Conservation (phyloP, 2,113 vertebrate genomes). For the Tapirus terrestris region DNA sequence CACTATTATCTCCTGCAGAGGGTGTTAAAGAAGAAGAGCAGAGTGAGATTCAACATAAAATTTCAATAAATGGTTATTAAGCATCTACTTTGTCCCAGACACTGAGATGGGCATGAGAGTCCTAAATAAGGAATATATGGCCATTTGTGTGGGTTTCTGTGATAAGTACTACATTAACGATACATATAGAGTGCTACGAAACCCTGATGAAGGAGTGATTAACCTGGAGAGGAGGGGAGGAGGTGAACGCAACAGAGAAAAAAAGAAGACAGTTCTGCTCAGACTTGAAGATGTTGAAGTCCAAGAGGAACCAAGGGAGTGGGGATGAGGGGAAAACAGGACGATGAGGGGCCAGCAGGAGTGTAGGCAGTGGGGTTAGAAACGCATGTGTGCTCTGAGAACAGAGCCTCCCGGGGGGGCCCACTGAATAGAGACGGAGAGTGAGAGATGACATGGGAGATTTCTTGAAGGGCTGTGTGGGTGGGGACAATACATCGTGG, state of each 20-base stretch:
- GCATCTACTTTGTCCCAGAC: neutral
- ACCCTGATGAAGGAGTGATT: neutral
- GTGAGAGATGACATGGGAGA: neutral
- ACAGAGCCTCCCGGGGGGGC: neutral
- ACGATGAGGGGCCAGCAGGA: neutral
- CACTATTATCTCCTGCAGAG: neutral
- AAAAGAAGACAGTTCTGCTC: neutral
- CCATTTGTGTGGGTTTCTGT: neutral
- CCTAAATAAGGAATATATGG: neutral
- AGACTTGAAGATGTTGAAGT: neutral
- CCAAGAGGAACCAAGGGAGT: neutral
- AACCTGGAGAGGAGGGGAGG: neutral
- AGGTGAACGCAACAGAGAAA: neutral
- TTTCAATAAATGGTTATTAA: neutral
- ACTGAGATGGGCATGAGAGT: neutral
- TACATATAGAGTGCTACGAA: neutral
- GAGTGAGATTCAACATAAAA: constrained; percentile 36
- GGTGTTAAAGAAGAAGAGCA: neutral
- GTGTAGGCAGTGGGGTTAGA: neutral
- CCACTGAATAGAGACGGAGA: too few species aligned
- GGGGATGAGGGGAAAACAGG: neutral
- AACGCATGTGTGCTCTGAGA: neutral
- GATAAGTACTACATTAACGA: neutral
- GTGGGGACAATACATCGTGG: neutral
- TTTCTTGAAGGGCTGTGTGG: neutral